phyloP scores from a whole-genome alignment of 2,888 invertebrate genomes.

The Ophion ellenae region DNA sequence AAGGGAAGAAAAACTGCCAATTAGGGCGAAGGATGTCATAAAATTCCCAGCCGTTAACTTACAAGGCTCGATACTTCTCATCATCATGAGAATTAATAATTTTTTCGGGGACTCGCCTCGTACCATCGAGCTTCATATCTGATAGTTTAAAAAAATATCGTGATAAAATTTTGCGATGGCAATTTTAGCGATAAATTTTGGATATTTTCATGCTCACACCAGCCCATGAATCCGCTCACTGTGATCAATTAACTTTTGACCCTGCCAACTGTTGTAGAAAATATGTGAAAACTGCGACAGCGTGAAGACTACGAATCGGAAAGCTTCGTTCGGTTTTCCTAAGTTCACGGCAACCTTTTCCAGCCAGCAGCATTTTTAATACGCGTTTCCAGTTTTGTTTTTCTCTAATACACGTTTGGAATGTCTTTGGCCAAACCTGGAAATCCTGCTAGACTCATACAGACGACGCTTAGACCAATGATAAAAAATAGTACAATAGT shows the following conservation, averaged over 20 bases:
- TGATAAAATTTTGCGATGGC: neutral
- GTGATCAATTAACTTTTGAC: slow-evolving; percentile 57
- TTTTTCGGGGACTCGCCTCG: neutral
- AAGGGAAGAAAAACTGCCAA: neutral
- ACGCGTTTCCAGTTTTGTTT: neutral
- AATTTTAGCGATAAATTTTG: neutral
- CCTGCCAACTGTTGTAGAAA: slow-evolving; percentile 58
- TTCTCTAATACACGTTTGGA: neutral
- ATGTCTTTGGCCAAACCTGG: slow-evolving; percentile 38
- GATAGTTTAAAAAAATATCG: neutral
- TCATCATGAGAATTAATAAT: neutral
- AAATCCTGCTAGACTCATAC: slow-evolving; percentile 58
- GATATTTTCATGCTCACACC: slow-evolving; percentile 37
- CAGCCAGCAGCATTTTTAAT: neutral
- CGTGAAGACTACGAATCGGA: slow-evolving; percentile 51
- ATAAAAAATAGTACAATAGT: slow-evolving; percentile 44
- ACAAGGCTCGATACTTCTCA: neutral
- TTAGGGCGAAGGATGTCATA: neutral
- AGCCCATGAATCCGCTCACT: slow-evolving; percentile 48
- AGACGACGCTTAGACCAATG: slow-evolving; percentile 47
- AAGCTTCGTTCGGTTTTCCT: slow-evolving; percentile 43
- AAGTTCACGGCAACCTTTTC: slow-evolving; percentile 46
- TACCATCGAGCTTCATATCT: neutral
- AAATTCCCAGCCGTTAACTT: neutral
- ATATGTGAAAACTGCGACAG: slow-evolving; percentile 55